Conservation (phyloP, 1,140 invertebrate genomes). For the Philotrypesis tridentata region DNA sequence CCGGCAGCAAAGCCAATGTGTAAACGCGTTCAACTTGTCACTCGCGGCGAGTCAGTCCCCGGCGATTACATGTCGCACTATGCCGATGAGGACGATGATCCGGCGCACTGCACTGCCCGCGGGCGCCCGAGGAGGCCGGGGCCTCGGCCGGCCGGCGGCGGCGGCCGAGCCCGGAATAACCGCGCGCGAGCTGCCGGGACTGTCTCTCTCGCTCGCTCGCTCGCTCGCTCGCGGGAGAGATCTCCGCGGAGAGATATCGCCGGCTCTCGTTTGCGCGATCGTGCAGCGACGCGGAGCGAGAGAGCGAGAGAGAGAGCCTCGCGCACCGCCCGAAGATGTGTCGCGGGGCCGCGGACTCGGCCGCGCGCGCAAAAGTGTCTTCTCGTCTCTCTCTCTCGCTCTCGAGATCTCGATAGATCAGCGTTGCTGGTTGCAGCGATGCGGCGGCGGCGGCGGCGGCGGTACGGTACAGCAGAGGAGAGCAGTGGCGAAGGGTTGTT, state of each 20-base stretch:
- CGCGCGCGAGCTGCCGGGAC: not conserved
- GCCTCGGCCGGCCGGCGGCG: not conserved
- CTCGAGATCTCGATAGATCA: not conserved
- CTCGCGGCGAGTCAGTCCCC: too few species aligned
- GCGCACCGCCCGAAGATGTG: not conserved
- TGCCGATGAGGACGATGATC: too few species aligned
- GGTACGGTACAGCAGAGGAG: not conserved
- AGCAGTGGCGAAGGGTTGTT: conserved; percentile 40
- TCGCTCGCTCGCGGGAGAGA: not conserved
- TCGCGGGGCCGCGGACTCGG: not conserved
- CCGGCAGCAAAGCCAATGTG: too few species aligned
- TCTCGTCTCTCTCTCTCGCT: conserved; percentile 9
- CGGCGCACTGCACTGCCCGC: conserved; percentile 48
- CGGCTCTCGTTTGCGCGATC: too few species aligned
- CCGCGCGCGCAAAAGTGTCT: not conserved
- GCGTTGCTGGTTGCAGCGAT: not conserved
- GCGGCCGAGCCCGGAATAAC: not conserved
- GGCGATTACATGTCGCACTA: too few species aligned
- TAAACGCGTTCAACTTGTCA: too few species aligned
- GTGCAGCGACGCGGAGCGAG: not conserved
- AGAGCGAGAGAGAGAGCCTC: too few species aligned
- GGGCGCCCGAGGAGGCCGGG: conserved; percentile 65
- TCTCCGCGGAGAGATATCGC: not conserved
- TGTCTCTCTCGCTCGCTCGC: not conserved
- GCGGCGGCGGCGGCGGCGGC: not conserved